Percentiles rank a stretch among this genome's conserved stretches.
phyloP scores from a whole-genome alignment of 2,113 vertebrate genomes.

The Lycaon pictus region DNA sequence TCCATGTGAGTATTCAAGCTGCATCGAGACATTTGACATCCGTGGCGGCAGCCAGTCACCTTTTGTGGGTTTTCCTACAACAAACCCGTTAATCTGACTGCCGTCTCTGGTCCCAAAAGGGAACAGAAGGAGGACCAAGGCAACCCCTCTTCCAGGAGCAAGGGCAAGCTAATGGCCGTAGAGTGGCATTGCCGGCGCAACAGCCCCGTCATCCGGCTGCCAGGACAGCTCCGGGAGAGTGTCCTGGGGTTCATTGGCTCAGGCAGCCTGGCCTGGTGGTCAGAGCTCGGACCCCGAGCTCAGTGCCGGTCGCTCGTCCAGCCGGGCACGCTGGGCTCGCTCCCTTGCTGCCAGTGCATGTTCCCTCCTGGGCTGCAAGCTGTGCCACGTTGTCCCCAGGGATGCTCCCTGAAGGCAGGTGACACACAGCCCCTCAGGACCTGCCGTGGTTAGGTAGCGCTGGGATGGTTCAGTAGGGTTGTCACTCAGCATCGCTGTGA shows the following conservation, averaged over 20 bases:
- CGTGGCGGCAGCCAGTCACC: neutral
- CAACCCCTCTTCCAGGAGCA: neutral
- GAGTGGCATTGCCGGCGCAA: neutral
- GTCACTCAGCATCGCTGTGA: neutral
- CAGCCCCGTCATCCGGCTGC: neutral
- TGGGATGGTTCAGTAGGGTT: neutral
- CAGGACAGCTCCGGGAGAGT: neutral
- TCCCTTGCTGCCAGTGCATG: neutral
- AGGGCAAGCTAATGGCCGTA: neutral
- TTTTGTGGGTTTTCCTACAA: neutral
- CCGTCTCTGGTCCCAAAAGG: neutral
- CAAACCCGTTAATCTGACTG: neutral
- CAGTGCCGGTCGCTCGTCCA: too few species aligned
- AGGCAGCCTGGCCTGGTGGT: neutral
- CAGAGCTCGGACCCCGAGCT: too few species aligned
- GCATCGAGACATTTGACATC: neutral
- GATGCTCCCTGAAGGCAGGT: neutral
- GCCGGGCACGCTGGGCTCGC: neutral
- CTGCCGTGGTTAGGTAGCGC: neutral
- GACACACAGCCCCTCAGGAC: neutral
- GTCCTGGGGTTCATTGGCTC: neutral
- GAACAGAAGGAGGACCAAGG: neutral
- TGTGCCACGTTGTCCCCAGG: neutral
- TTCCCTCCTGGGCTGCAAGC: neutral
- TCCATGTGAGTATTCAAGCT: neutral